Evolutionary conservation across 2,113 vertebrate genomes (phyloP), one percentile per base, ranked within the genome.

Genomic region (Pluvianellus socialis): DNA sequence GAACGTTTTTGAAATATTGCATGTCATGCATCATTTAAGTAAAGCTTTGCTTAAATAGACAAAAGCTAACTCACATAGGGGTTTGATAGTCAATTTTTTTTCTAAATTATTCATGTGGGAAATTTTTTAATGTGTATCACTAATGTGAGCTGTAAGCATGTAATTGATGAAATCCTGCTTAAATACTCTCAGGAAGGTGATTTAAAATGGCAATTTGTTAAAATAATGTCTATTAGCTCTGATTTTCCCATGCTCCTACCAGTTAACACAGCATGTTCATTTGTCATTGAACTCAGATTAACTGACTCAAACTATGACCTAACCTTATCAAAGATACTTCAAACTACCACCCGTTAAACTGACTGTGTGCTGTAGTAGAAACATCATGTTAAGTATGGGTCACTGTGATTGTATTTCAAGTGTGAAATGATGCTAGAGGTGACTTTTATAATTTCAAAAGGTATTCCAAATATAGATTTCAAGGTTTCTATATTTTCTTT

Each of bases 181-280:
- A 95, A 98, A 96, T 58, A 96, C 96, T 96, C 97, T 71, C 61
- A 95, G 96, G 96, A 97, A 97, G 45, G 92, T 92, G 87, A 96
- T 97, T 97, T 97, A 68, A 97, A 97, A 96, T 81, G 59, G 94
- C 92, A 97, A 98, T 98, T 97, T 97, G 95, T 97, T 97, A 97
- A 97, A 97, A 96, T 97, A 98, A 97, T 95, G 91, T 95, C 96
- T 98, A 91, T 95, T 96, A 97, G 73, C 86, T 91, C 95, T 95
- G 89, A 96, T 97, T 97, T 95, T 96, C 95, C 92, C 70, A 40
- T 96, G 90, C 67, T 95, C 21, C 71, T 96, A 93, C 74, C 84
- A 91, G 96, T 97, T 98, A 97, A 91, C 82, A 81, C 59, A 90
- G 67, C 73, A 92, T 88, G 82, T 94, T 97, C 97, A 97, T 98